Evolutionary conservation across 2,113 vertebrate genomes (phyloP).

Genomic region (Chunga burmeisteri): DNA sequence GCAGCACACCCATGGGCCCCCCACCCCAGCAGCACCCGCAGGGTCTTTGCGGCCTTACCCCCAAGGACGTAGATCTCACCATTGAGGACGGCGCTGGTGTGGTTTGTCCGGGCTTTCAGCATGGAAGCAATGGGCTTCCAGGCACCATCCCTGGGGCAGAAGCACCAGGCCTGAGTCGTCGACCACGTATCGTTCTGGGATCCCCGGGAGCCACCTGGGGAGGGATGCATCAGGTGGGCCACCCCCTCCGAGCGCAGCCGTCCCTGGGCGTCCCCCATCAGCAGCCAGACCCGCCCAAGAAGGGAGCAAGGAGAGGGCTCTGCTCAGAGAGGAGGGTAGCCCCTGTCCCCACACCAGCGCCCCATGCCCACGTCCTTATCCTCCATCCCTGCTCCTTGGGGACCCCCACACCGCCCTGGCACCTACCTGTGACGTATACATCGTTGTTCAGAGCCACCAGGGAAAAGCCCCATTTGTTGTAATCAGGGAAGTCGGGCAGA

Average conservation of each 20-base stretch:
- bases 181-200: slow-evolving; percentile 92
- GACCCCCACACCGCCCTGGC: neutral
- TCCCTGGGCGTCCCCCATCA: neutral
- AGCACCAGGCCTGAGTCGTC: slow-evolving; percentile 92
- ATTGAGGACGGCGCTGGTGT: slow-evolving; percentile 85
- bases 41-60: slow-evolving; percentile 71
- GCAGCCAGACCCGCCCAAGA: neutral
- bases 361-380: fast-evolving
- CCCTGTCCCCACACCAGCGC: neutral
- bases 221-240: neutral
- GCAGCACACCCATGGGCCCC: fast-evolving
- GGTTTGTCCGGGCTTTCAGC: slow-evolving; percentile 92
- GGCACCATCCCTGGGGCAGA: slow-evolving; percentile 81
- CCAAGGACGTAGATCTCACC: slow-evolving; percentile 95
- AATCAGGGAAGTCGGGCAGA: slow-evolving; percentile 92
- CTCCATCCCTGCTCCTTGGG: neutral
- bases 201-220: slow-evolving; percentile 89
- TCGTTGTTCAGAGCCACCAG: slow-evolving; percentile 88
- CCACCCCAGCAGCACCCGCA: fast-evolving
- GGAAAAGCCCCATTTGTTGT: slow-evolving; percentile 97
- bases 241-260: fast-evolving
- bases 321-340: neutral
- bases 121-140: slow-evolving; percentile 90
- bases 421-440: slow-evolving; percentile 92
- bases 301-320: neutral